A percentile compares a stretch with the other conserved stretches of the same genome.
Evolutionary conservation across 2,113 vertebrate species (phyloP).

Genomic region (Oreochromis tanganicae): DNA sequence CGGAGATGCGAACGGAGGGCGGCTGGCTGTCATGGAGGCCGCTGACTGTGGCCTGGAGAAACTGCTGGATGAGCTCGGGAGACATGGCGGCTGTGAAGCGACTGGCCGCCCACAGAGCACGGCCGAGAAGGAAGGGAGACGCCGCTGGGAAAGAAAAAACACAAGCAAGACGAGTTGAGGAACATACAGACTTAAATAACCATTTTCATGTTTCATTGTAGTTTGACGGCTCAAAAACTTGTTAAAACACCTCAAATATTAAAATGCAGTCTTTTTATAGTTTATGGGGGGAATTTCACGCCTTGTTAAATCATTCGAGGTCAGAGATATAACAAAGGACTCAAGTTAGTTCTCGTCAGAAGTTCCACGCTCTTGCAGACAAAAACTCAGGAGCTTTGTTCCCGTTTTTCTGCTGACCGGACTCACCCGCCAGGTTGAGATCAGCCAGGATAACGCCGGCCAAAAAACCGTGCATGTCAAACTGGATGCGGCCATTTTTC

Average conservation of each 20-base stretch:
- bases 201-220: not conserved
- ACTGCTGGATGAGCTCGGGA: slow-evolving; percentile 96
- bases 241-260: not conserved
- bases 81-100: slow-evolving; percentile 96
- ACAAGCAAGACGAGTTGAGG: not conserved
- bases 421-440: slow-evolving; percentile 86
- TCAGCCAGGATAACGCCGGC: slow-evolving; percentile 89
- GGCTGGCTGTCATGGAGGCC: slow-evolving; percentile 91
- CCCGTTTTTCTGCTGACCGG: not conserved
- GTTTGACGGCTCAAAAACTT: not conserved
- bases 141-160: slow-evolving; percentile 53
- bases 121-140: slow-evolving; percentile 91
- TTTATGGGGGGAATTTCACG: not conserved
- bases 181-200: not conserved
- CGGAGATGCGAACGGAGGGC: slow-evolving; percentile 93
- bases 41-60: slow-evolving; percentile 95
- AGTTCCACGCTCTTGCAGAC: not conserved
- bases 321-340: not conserved
- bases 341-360: not conserved
- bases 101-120: slow-evolving; percentile 95
- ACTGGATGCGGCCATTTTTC: slow-evolving; percentile 90
- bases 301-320: rapidly evolving
- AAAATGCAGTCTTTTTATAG: not conserved
- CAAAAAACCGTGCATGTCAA: slow-evolving; percentile 97
- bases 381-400: not conserved